Evolutionary conservation across 1,140 invertebrate genomes (phyloP), one percentile per base, ranked within the genome.

Genomic region (Calliopsis andreniformis): DNA sequence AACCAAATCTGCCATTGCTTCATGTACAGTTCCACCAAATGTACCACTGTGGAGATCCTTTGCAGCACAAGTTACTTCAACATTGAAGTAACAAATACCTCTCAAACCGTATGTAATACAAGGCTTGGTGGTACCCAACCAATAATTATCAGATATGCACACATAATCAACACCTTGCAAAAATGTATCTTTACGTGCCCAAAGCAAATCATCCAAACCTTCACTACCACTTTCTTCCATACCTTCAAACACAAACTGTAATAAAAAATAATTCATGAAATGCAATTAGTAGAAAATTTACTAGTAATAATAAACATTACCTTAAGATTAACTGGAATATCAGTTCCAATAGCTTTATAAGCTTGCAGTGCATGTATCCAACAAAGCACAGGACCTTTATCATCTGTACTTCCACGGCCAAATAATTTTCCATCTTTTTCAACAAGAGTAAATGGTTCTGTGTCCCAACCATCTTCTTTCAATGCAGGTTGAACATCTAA

Each of bases 141-240:
- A 99, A 88, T 99, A 99, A 92, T 99, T 99, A 89, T 99, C 99
- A 51, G 98, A 99, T 87, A 99, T 99, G 89, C 98, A 99, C 39
- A 99, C 97, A 93, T 95, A 99, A 90, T 99, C 98, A 0, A 98
- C 95, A 89, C 95, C 94, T 68, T 95, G 93, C 18, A 99, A 93
- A 89, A 99, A 99, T 20, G 91, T 92, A 69, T 95, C 93, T 90
- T 98, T 98, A 78, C 94, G 93, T 5, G 94, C 89, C 78, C 94
- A 92, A 1, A 99, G 92, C 18, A 99, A 90, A 3, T 97, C 96
- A 90, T 99, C 98, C 14, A 99, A 92, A 35, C 98, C 98, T 91
- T 98, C 97, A 76, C 98, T 99, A 8, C 98, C 98, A 86, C 95
- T 96, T 92, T 99, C 99, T 93, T 99, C 99, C 98, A 99, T 99